These are phyloP conservation scores for Acrocyrtus sp. DNA, from an alignment of 2,888 invertebrate genomes.

Conservation along the genomic window DNA sequence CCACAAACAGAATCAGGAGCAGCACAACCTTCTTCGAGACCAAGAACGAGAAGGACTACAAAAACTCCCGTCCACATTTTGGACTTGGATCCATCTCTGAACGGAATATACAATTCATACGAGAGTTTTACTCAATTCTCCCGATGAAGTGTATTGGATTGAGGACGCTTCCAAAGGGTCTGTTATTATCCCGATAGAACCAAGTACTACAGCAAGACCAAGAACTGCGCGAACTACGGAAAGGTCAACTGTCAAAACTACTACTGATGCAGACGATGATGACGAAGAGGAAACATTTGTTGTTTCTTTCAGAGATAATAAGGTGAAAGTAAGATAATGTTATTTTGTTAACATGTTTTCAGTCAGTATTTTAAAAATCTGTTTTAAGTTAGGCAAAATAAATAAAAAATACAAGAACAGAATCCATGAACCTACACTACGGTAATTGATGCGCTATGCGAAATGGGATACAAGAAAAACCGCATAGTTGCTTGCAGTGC, in stretches of 20 bases:
- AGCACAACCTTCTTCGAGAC: neutral
- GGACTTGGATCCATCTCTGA: neutral
- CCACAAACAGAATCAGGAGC: neutral
- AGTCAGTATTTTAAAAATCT: too few species aligned
- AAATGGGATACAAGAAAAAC: too few species aligned
- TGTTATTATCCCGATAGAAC: conserved; percentile 14
- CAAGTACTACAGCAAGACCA: neutral
- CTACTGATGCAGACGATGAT: conserved; percentile 1
- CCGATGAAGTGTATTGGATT: conserved; percentile 19
- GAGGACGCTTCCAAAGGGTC: neutral
- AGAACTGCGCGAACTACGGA: neutral
- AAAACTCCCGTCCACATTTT: neutral
- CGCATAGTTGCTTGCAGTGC: too few species aligned
- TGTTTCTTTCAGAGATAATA: too few species aligned
- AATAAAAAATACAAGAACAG: too few species aligned
- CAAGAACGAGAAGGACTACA: neutral
- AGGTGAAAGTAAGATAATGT: too few species aligned
- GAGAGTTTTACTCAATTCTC: neutral
- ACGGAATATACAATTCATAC: conserved; percentile 4
- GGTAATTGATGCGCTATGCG: too few species aligned
- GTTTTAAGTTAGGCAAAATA: too few species aligned
- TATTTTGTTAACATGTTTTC: too few species aligned
- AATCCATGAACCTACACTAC: too few species aligned
- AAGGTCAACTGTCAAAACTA: too few species aligned
- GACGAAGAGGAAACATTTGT: conserved; percentile 5